phyloP scores from a whole-genome alignment of 2,797 vertebrate genomes.

The Melanitta fusca region DNA sequence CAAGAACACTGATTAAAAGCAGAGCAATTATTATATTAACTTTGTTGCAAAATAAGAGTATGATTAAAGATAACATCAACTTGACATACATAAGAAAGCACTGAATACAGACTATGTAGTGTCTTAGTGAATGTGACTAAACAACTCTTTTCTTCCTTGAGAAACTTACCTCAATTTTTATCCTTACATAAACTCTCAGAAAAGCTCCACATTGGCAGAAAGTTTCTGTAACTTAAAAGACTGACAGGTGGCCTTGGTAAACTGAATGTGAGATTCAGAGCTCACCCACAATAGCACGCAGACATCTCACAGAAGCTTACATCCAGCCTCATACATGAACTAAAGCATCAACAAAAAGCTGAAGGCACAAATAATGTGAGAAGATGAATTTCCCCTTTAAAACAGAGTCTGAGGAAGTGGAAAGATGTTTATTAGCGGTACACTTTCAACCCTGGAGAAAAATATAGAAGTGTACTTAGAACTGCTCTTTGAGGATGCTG shows the following conservation, averaged over 20 bases:
- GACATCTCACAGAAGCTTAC: not conserved
- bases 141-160: not conserved
- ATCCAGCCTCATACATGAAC: not conserved
- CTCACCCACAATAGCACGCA: not conserved
- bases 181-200: not conserved
- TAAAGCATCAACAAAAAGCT: not conserved
- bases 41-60: not conserved
- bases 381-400: not conserved
- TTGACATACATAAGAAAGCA: not conserved
- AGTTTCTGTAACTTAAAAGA: not conserved
- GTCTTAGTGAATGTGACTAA: not conserved
- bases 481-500: not conserved
- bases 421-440: not conserved
- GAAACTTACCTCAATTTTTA: not conserved
- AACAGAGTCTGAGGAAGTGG: not conserved
- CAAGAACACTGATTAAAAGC: not conserved
- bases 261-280: not conserved
- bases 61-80: not conserved
- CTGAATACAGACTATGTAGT: not conserved
- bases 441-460: not conserved
- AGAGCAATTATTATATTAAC: not conserved
- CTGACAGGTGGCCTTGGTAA: not conserved
- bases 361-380: not conserved
- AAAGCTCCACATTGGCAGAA: not conserved
- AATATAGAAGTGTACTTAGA: not conserved